A percentile compares a stretch with the other conserved stretches of the same genome.
These are phyloP conservation scores for Oncorhynchus gorbuscha DNA, from an alignment of 2,113 vertebrate genomes.

Conservation along the genomic window DNA sequence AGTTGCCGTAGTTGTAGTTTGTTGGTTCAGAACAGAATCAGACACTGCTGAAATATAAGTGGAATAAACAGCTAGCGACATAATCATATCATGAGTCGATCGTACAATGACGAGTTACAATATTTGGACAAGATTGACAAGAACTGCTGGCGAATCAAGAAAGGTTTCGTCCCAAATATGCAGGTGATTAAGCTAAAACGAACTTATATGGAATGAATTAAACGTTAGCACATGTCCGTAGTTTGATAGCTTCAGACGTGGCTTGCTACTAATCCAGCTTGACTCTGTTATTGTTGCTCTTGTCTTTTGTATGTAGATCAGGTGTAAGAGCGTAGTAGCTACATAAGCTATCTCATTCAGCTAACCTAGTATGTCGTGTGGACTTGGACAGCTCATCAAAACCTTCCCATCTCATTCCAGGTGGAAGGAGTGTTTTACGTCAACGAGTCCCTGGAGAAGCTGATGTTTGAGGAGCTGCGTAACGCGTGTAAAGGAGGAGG, in stretches of 20 bases:
- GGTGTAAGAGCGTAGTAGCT: not conserved
- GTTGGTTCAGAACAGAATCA: not conserved
- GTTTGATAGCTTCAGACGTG: not conserved
- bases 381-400: not conserved
- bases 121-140: slow-evolving; percentile 87
- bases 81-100: slow-evolving; percentile 82
- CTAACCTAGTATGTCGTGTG: not conserved
- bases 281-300: too few relatives aligned
- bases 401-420: slow-evolving; percentile 58
- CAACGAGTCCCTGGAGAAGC: slow-evolving; percentile 91
- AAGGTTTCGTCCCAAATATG: slow-evolving; percentile 98
- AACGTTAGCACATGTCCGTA: slow-evolving; percentile 17
- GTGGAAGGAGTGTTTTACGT: slow-evolving; percentile 96
- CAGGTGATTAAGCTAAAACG: slow-evolving; percentile 71
- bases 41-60: not conserved
- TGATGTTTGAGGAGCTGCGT: slow-evolving; percentile 96
- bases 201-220: not conserved
- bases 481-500: slow-evolving; percentile 94
- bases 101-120: slow-evolving; percentile 95
- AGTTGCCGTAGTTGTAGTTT: too few relatives aligned
- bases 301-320: too few relatives aligned
- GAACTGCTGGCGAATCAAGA: slow-evolving; percentile 93
- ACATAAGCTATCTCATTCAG: not conserved
- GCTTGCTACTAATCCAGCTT: too few relatives aligned
- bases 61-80: not conserved